Base-by-base conservation (phyloP, 2,797 vertebrate species). In the Malurus splendens region DNA sequence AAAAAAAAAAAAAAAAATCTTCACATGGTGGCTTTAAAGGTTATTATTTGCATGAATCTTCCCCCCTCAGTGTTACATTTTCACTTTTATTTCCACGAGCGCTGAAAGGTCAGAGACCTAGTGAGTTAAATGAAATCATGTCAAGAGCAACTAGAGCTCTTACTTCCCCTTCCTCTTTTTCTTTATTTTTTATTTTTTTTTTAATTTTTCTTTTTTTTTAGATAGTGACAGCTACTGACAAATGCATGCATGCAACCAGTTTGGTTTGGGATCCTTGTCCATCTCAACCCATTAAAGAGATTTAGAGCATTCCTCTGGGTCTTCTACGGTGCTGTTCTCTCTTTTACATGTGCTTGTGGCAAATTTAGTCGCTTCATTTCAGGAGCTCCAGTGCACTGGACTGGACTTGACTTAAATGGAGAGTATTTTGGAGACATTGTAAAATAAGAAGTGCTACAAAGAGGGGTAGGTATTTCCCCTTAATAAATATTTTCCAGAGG, bases 1-100 rank as follows among this genome's bases (percentile, higher is more conserved):
- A 76, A 22, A 72, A 27, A 19, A 19, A 14, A 5, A 17, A 1
- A 4, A n/a, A 45, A 73, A 55, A 84, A 65, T 23, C 28, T 52
- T 90, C 73, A 77, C 20, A 14, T 64, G 54, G 36, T 90, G 38
- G 28, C 76, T 95, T 90, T 90, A 94, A 95, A 95, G 90, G 90
- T 90, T 91, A 89, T 80, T 72, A 86, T 95, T 95, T 95, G 91
- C 93, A 90, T 95, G 87, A 88, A 42, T 90, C 93, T 87, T 10
- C 1, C 45, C 73, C 78, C 71, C 78, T 85, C 39, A 76, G 52
- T 88, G 79, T 87, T 91, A 84, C 64, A 89, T 90, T 94, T 86
- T 38, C 65, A 87, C 78, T 90, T 94, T 81, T 89, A 56, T 85
- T 87, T 94, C 61, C 76, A 79, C 90, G 72, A 86, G n/a, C 8